Percentiles rank a stretch among this genome's conserved stretches.
Conservation (phyloP, 2,888 invertebrate species). For the Hydroisotoma schaefferi region DNA sequence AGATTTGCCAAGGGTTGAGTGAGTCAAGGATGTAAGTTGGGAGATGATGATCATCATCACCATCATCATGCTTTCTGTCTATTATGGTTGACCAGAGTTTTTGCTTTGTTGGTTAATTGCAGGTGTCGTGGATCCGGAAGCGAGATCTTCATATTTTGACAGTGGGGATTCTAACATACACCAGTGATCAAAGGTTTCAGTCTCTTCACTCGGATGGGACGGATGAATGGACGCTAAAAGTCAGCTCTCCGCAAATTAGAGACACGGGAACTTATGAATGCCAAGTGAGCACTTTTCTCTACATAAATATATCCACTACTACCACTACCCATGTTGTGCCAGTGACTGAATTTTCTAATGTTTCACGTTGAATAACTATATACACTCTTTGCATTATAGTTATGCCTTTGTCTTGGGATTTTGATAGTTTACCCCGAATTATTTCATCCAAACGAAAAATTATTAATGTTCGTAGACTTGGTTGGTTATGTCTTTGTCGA, state of each 20-base stretch:
- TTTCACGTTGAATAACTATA: conserved; percentile 51
- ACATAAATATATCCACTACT: no score
- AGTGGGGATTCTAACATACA: conserved; percentile 68
- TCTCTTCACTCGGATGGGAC: conserved; percentile 67
- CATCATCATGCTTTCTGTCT: no score
- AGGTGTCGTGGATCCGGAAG: conserved; percentile 84
- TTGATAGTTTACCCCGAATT: no score
- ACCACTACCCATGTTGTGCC: not conserved
- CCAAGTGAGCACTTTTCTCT: conserved; percentile 59
- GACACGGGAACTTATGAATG: conserved; percentile 71
- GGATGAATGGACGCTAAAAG: conserved; percentile 69
- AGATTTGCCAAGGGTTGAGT: no score
- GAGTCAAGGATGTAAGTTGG: no score
- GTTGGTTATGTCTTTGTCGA: no score
- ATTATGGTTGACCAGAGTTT: no score
- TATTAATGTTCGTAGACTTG: no score
- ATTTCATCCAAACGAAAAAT: no score
- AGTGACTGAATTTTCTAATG: conserved; percentile 22
- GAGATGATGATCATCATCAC: no score
- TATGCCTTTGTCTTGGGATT: no score
- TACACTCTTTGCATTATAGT: conserved; percentile 49
- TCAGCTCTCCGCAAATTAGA: conserved; percentile 65
- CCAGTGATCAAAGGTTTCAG: conserved; percentile 69
- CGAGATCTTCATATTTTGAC: conserved; percentile 74
- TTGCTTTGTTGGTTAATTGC: no score